These are phyloP conservation scores for Oreochromis mossambicus DNA, from an alignment of 2,797 vertebrate species.

Conservation along the genomic window DNA sequence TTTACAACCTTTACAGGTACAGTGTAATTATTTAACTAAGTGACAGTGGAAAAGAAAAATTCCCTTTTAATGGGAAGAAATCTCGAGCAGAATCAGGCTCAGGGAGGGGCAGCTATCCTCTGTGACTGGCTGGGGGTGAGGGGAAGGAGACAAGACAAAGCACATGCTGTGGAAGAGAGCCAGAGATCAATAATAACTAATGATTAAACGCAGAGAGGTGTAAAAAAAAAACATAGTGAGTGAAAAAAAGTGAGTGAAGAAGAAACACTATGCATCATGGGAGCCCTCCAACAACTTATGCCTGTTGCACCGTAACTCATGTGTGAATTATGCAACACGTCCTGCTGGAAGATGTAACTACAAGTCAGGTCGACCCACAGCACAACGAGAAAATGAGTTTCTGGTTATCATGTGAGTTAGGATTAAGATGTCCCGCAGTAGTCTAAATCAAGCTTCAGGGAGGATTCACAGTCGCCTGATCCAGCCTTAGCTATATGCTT, in stretches of 20 bases:
- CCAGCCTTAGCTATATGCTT: accelerated
- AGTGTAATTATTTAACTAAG: neutral
- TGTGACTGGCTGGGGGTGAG: neutral
- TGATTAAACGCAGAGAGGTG: too few species aligned
- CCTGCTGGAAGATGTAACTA: neutral
- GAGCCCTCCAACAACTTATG: neutral
- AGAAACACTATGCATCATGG: neutral
- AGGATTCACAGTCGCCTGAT: accelerated
- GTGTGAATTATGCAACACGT: neutral
- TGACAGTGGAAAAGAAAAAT: neutral
- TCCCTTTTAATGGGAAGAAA: neutral
- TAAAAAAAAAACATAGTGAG: too few species aligned
- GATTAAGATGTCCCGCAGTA: neutral
- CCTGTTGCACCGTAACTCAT: accelerated
- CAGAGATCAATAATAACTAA: too few species aligned
- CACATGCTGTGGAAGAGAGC: too few species aligned
- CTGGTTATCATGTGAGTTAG: neutral
- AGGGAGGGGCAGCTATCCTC: neutral
- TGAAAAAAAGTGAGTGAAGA: too few species aligned
- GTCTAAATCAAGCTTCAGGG: neutral
- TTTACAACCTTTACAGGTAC: neutral
- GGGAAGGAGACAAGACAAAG: neutral
- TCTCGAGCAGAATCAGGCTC: neutral
- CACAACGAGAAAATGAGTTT: neutral
- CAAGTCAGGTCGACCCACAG: neutral